Evolutionary conservation across 2,888 invertebrate species (phyloP).

Genomic region (Macroteleia sp.): DNA sequence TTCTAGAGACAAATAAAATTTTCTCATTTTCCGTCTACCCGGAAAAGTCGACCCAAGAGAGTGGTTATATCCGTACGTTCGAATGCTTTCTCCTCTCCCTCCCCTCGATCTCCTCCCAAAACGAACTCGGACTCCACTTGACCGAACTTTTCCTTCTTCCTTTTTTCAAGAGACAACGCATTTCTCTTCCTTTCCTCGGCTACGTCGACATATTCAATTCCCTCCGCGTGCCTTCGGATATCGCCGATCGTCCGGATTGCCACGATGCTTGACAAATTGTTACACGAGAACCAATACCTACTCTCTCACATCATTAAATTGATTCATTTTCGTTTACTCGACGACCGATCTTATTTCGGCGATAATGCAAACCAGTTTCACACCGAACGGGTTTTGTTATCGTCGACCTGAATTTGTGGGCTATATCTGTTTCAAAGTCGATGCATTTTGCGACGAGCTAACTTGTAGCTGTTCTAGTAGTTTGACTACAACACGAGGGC

Average conservation of each 20-base stretch:
- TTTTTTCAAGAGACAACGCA: conserved; percentile 15
- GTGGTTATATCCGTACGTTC: conserved; percentile 48
- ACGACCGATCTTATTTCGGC: background rate
- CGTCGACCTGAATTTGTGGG: background rate
- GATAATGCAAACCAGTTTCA: conserved; percentile 12
- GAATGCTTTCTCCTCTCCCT: background rate
- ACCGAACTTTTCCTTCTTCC: conserved; percentile 27
- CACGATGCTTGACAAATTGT: conserved; percentile 55
- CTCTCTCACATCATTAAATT: conserved; percentile 13
- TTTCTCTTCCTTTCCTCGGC: conserved; percentile 75
- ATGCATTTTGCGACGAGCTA: background rate
- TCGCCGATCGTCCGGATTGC: conserved; percentile 54
- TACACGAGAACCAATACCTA: conserved; percentile 42
- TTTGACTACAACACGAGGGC: no score
- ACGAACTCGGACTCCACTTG: conserved; percentile 36
- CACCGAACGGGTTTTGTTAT: conserved; percentile 4
- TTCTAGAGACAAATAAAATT: conserved; percentile 79
- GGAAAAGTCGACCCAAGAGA: conserved; percentile 73
- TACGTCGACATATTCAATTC: conserved; percentile 82
- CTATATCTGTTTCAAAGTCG: conserved; percentile 4
- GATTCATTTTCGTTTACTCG: conserved; percentile 39
- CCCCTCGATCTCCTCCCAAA: conserved; percentile 4
- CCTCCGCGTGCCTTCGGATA: conserved; percentile 64
- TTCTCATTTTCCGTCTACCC: conserved; percentile 74
- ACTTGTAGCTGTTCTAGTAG: background rate